A percentile compares a stretch with the other conserved stretches of the same genome.
Evolutionary conservation across 1,140 invertebrate species (phyloP).

Genomic region (Ips nitidus): DNA sequence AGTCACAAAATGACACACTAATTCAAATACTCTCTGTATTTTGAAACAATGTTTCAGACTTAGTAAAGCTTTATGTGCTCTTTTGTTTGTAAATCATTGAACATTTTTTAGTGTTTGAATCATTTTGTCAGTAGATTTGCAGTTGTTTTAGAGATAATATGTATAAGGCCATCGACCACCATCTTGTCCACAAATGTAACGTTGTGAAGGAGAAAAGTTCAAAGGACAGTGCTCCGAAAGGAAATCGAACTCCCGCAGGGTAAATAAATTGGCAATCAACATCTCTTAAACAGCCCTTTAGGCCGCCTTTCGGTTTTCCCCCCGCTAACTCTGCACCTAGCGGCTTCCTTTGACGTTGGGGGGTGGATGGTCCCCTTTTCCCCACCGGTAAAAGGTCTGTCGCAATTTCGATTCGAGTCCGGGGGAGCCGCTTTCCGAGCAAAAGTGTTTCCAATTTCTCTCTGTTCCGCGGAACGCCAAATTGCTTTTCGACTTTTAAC

Average conservation of each 20-base stretch:
- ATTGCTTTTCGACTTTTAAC: conserved; percentile 20
- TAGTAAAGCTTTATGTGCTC: no score
- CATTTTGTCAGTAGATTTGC: no score
- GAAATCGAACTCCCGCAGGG: conserved; percentile 45
- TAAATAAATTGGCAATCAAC: conserved; percentile 50
- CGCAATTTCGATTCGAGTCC: conserved; percentile 26
- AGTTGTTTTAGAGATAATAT: no score
- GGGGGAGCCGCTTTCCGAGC: conserved; percentile 8
- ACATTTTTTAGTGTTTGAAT: no score
- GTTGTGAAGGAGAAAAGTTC: neutral
- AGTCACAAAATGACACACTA: no score
- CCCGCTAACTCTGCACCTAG: conserved; percentile 3
- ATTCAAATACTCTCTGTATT: no score
- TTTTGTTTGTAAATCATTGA: no score
- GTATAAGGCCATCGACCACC: no score
- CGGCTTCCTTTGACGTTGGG: conserved; percentile 29
- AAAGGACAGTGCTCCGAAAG: neutral
- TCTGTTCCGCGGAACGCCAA: conserved; percentile 5
- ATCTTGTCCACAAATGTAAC: no score
- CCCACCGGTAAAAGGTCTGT: conserved; percentile 26
- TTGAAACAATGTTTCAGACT: no score
- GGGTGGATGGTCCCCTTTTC: neutral
- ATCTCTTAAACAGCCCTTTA: conserved; percentile 41
- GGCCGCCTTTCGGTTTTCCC: conserved; percentile 24
- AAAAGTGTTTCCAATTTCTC: conserved; percentile 34